phyloP scores from a whole-genome alignment of 2,888 invertebrate genomes.

The Tetramorium bicarinatum region DNA sequence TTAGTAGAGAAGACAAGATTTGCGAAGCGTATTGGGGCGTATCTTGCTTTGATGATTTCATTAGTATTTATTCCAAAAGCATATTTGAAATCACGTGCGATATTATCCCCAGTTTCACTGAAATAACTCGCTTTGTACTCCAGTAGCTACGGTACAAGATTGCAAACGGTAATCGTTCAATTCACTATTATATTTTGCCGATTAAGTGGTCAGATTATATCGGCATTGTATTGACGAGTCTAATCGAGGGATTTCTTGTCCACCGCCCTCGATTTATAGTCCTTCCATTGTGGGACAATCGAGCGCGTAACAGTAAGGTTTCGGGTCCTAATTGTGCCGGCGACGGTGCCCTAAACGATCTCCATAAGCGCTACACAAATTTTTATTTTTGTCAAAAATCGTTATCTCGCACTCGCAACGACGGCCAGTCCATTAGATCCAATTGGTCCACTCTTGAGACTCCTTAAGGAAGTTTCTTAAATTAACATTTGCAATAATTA shows the following conservation, averaged over 20 bases:
- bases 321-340: slow-evolving; percentile 68
- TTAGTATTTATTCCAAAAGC: background rate
- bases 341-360: slow-evolving; percentile 48
- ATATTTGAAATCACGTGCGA: background rate
- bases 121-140: slow-evolving; percentile 31
- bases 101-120: slow-evolving; percentile 31
- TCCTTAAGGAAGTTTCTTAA: background rate
- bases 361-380: slow-evolving; percentile 34
- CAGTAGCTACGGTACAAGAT: background rate
- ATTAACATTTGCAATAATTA: slow-evolving; percentile 6
- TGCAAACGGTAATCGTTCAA: slow-evolving; percentile 37
- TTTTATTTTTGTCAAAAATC: slow-evolving; percentile 26
- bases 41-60: background rate
- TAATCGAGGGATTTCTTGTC: slow-evolving; percentile 72
- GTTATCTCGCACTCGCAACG: background rate
- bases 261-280: slow-evolving; percentile 67
- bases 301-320: slow-evolving; percentile 68
- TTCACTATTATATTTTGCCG: slow-evolving; percentile 55
- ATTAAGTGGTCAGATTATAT: slow-evolving; percentile 58
- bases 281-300: slow-evolving; percentile 63
- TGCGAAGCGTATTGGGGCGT: background rate
- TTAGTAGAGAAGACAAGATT: background rate
- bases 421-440: background rate
- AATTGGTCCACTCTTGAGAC: background rate
- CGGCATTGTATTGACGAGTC: slow-evolving; percentile 47